Percentiles rank a stretch among this genome's conserved stretches.
Conservation (phyloP, 2,797 vertebrate species). For the Tiaroga cobitis region DNA sequence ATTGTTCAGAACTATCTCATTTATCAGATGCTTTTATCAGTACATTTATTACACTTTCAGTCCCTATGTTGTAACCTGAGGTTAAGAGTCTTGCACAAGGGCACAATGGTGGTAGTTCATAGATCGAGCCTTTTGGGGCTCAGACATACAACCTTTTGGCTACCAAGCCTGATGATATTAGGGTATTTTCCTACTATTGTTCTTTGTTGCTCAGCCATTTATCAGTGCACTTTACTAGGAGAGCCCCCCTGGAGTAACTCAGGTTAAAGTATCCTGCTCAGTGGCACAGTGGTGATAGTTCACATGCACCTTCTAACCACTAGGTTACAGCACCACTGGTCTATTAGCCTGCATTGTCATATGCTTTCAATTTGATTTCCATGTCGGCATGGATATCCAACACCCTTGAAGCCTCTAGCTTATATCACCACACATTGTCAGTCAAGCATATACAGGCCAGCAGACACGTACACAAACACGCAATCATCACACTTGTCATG, state of each 20-base stretch:
- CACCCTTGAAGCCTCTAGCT: background rate
- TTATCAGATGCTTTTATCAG: conserved; percentile 1
- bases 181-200: conserved; percentile 2
- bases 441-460: conserved; percentile 10
- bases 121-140: background rate
- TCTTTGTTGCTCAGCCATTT: background rate
- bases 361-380: conserved; percentile 12
- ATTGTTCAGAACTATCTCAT: background rate
- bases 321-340: background rate
- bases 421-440: background rate
- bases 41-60: background rate
- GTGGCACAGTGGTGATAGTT: background rate
- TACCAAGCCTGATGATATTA: background rate
- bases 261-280: conserved; percentile 3
- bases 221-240: conserved; percentile 3
- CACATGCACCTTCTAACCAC: background rate
- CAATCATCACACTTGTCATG: conserved; percentile 56
- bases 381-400: background rate
- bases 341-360: background rate
- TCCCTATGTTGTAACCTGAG: background rate
- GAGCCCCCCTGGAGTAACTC: background rate
- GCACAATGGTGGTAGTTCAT: background rate
- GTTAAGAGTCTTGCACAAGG: background rate
- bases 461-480: background rate
- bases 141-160: background rate